These are phyloP conservation scores for Speoplatyrhinus poulsoni DNA, from an alignment of 2,113 vertebrate species.

Conservation along the genomic window DNA sequence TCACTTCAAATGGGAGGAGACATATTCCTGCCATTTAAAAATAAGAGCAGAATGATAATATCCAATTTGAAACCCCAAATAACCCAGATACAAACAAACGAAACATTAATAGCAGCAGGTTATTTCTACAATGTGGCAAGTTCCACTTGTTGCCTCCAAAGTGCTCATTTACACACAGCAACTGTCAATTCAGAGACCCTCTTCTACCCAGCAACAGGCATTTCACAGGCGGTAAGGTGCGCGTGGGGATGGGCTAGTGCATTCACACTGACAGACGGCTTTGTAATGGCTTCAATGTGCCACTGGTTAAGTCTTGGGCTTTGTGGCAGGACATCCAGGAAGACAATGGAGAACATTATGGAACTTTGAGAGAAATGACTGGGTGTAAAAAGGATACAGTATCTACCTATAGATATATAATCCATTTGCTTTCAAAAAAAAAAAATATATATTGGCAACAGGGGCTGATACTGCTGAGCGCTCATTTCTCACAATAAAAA, in stretches of 20 bases:
- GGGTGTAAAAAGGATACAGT: constrained; percentile 36
- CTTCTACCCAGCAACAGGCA: constrained; percentile 82
- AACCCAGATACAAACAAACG: constrained; percentile 69
- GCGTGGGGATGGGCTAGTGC: constrained; percentile 55
- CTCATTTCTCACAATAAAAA: neutral
- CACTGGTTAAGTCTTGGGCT: constrained; percentile 29
- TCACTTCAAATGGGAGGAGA: constrained; percentile 8
- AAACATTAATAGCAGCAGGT: constrained; percentile 91
- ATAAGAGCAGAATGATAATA: constrained; percentile 42
- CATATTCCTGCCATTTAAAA: constrained; percentile 30
- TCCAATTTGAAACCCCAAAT: constrained; percentile 41
- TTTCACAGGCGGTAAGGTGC: constrained; percentile 80
- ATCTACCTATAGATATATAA: constrained; percentile 45
- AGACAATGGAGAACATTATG: constrained; percentile 39
- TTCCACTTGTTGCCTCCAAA: constrained; percentile 87
- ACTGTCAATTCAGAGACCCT: constrained; percentile 79
- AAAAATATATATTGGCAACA: constrained; percentile 3
- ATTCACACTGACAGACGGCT: constrained; percentile 58
- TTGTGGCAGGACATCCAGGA: constrained; percentile 59
- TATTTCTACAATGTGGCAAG: constrained; percentile 74
- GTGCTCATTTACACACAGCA: constrained; percentile 89
- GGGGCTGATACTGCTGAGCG: constrained; percentile 15
- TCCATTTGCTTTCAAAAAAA: neutral
- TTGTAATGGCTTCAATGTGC: constrained; percentile 27
- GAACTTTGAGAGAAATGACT: constrained; percentile 41